Evolutionary conservation across 1,140 invertebrate species (phyloP).

Genomic region (Odontomachus brunneus): DNA sequence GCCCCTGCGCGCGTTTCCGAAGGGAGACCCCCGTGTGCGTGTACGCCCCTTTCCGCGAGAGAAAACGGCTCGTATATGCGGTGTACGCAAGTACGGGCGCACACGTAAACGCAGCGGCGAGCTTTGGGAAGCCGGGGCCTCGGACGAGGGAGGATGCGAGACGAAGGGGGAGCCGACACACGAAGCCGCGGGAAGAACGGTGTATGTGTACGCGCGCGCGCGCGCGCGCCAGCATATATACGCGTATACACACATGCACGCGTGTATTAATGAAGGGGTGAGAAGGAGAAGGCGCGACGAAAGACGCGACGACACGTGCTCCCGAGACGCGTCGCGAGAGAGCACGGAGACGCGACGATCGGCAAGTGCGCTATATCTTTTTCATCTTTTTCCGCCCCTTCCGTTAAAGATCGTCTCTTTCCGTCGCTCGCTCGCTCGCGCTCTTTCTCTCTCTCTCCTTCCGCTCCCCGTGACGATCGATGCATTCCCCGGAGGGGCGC

Average conservation of each 20-base stretch:
- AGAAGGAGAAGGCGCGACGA: slow-evolving; percentile 44
- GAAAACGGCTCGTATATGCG: slow-evolving; percentile 42
- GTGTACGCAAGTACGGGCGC: slow-evolving; percentile 4
- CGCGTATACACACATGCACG: slow-evolving; percentile 30
- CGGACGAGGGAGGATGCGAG: not conserved
- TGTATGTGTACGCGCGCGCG: not conserved
- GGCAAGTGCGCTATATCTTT: slow-evolving; percentile 4
- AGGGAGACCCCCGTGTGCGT: slow-evolving; percentile 68
- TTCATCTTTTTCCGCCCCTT: not conserved
- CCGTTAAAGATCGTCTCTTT: not conserved
- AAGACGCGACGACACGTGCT: slow-evolving; percentile 68
- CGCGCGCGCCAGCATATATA: slow-evolving; percentile 18
- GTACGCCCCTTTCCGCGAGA: slow-evolving; percentile 64
- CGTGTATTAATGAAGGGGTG: slow-evolving; percentile 42
- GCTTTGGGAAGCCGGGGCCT: not conserved
- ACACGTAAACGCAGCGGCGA: slow-evolving; percentile 3
- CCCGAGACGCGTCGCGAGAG: slow-evolving; percentile 28
- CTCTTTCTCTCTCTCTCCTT: not conserved
- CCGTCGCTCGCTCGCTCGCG: slow-evolving; percentile 16
- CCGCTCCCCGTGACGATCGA: slow-evolving; percentile 41
- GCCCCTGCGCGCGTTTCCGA: slow-evolving; percentile 58
- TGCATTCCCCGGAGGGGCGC: slow-evolving; percentile 49
- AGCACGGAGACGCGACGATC: not conserved
- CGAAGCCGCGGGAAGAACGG: slow-evolving; percentile 26
- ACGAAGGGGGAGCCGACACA: no score